Conservation (phyloP, 2,888 invertebrate species). For the Hetaerina titia region DNA sequence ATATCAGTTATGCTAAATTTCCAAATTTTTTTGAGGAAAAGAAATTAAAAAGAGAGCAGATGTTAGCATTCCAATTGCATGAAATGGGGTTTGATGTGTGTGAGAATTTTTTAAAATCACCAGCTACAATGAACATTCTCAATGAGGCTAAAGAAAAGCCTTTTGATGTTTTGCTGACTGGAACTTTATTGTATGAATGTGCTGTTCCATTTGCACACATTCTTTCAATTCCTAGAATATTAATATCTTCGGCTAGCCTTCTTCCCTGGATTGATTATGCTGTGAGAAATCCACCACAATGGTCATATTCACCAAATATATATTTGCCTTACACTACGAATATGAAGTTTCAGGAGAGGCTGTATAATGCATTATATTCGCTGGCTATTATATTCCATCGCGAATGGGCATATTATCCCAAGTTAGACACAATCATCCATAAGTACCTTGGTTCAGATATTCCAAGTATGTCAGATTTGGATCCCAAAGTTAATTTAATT, state of each 20-base stretch:
- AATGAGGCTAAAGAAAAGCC: background rate
- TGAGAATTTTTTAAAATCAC: conserved; percentile 23
- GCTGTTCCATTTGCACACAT: conserved; percentile 44
- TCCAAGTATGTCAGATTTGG: conserved; percentile 27
- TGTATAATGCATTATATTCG: conserved; percentile 39
- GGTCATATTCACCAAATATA: conserved; percentile 44
- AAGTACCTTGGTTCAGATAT: conserved; percentile 10
- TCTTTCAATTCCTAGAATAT: conserved; percentile 59
- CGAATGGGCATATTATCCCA: conserved; percentile 10
- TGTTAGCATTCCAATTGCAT: background rate
- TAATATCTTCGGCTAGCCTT: conserved; percentile 44
- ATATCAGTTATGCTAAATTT: background rate
- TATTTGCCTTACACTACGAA: conserved; percentile 14
- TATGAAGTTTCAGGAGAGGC: conserved; percentile 53
- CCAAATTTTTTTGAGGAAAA: conserved; percentile 30
- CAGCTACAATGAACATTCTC: background rate
- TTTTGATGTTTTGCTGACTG: conserved; percentile 65
- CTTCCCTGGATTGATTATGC: conserved; percentile 54
- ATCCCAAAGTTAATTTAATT: background rate
- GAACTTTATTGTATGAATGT: conserved; percentile 65
- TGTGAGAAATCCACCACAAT: conserved; percentile 51
- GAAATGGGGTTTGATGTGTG: background rate
- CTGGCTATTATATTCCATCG: conserved; percentile 5
- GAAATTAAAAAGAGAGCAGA: background rate
- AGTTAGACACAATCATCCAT: conserved; percentile 29